A percentile compares a stretch with the other conserved stretches of the same genome.
Evolutionary conservation across 2,888 invertebrate species (phyloP).

Genomic region (Tenthredo amoena): DNA sequence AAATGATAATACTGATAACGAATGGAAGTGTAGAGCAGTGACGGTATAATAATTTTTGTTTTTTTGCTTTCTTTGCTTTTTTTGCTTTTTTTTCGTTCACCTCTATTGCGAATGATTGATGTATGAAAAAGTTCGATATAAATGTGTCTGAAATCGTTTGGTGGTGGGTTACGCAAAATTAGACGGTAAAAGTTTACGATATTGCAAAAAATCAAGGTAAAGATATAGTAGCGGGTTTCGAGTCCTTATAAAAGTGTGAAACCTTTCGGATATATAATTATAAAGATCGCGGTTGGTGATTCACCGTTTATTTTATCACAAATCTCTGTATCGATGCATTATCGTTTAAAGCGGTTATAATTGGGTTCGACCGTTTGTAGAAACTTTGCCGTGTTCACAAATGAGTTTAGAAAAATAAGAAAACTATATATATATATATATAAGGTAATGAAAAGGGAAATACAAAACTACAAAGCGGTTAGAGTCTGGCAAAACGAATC

Average conservation of each 20-base stretch:
- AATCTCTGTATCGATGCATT: neutral
- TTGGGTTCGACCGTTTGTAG: constrained; percentile 26
- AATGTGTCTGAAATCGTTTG: neutral
- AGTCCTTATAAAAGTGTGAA: neutral
- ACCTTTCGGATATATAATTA: neutral
- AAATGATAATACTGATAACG: neutral
- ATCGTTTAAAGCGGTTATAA: constrained; percentile 1
- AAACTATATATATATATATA: neutral
- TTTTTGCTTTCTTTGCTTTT: neutral
- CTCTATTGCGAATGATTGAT: neutral
- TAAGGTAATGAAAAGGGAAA: neutral
- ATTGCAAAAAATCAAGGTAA: constrained; percentile 35
- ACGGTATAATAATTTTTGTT: neutral
- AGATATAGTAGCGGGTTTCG: constrained; percentile 31
- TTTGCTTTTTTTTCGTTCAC: neutral
- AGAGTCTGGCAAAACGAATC: constrained; percentile 26
- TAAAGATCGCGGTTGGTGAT: neutral
- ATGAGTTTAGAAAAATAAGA: neutral
- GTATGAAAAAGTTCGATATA: neutral
- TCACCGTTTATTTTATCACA: constrained; percentile 11
- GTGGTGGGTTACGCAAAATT: neutral
- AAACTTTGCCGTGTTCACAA: constrained; percentile 21
- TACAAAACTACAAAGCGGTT: neutral
- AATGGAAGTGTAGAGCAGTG: neutral
- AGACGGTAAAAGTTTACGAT: neutral